A percentile compares a stretch with the other conserved stretches of the same genome.
phyloP scores from a whole-genome alignment of 2,888 invertebrate genomes.

The Andricus quercusramuli region DNA sequence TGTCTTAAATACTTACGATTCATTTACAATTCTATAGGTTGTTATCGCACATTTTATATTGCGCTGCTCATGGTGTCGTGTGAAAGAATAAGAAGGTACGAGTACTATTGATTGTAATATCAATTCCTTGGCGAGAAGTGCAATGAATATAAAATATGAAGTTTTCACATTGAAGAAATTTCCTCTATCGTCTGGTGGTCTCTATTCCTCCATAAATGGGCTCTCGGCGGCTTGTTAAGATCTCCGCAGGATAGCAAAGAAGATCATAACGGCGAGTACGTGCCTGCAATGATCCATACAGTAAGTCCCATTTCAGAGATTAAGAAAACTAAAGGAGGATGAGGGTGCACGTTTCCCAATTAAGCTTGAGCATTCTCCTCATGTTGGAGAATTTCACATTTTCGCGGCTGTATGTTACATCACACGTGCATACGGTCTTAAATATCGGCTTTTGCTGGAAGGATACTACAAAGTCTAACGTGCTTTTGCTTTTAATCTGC shows the following conservation, averaged over 20 bases:
- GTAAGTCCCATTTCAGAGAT: conserved; percentile 61
- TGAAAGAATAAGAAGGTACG: neutral
- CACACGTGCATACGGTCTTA: conserved; percentile 38
- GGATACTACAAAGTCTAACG: conserved; percentile 21
- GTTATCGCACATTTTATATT: neutral
- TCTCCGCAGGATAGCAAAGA: conserved; percentile 35
- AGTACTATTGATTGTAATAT: conserved; percentile 28
- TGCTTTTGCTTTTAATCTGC: conserved; percentile 27
- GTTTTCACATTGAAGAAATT: conserved; percentile 18
- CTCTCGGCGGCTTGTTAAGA: conserved; percentile 41
- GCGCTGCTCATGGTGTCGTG: neutral
- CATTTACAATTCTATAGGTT: neutral
- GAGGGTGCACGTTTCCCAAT: conserved; percentile 59
- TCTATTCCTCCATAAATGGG: conserved; percentile 29
- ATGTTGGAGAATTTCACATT: conserved; percentile 36
- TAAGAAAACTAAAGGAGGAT: conserved; percentile 55
- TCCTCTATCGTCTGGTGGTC: conserved; percentile 3
- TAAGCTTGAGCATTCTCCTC: conserved; percentile 51
- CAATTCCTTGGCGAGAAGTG: conserved; percentile 14
- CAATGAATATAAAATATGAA: conserved; percentile 32
- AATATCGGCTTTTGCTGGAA: conserved; percentile 24
- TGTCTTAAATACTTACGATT: neutral
- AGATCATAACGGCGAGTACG: conserved; percentile 38
- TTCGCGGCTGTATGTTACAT: conserved; percentile 28
- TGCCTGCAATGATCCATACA: conserved; percentile 39